These are phyloP conservation scores for Hydrotaea diabolus DNA, from an alignment of 2,888 invertebrate genomes.

Conservation along the genomic window DNA sequence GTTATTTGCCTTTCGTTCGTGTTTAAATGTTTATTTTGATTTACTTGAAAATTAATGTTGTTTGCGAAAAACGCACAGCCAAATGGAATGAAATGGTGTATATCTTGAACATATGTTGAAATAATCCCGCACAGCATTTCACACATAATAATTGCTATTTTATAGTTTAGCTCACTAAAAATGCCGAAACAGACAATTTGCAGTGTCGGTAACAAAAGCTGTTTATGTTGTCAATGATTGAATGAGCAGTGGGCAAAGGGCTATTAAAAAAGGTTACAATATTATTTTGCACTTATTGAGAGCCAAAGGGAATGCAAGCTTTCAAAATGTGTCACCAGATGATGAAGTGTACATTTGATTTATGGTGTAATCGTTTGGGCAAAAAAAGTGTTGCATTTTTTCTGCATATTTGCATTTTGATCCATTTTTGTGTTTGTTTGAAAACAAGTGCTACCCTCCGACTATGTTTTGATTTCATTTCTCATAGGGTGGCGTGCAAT, in stretches of 20 bases:
- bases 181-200: slow-evolving; percentile 8
- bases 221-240: neutral
- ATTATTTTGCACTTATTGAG: neutral
- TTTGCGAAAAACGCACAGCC: neutral
- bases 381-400: too few relatives aligned
- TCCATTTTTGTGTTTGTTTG: too few relatives aligned
- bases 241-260: neutral
- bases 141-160: slow-evolving; percentile 12
- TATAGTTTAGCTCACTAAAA: neutral
- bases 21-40: slow-evolving; percentile 48
- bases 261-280: neutral
- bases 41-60: slow-evolving; percentile 32
- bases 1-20: slow-evolving; percentile 15
- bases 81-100: neutral
- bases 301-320: too few relatives aligned
- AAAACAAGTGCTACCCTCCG: too few relatives aligned
- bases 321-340: too few relatives aligned
- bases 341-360: too few relatives aligned
- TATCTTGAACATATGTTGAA: slow-evolving; percentile 16
- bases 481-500: too few relatives aligned
- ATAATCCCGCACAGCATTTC: neutral
- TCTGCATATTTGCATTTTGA: too few relatives aligned
- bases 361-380: too few relatives aligned
- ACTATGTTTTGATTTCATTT: too few relatives aligned
- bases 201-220: neutral